A percentile compares a stretch with the other conserved stretches of the same genome.
Conservation (phyloP, 2,113 vertebrate genomes). For the Eupsittula cactorum region DNA sequence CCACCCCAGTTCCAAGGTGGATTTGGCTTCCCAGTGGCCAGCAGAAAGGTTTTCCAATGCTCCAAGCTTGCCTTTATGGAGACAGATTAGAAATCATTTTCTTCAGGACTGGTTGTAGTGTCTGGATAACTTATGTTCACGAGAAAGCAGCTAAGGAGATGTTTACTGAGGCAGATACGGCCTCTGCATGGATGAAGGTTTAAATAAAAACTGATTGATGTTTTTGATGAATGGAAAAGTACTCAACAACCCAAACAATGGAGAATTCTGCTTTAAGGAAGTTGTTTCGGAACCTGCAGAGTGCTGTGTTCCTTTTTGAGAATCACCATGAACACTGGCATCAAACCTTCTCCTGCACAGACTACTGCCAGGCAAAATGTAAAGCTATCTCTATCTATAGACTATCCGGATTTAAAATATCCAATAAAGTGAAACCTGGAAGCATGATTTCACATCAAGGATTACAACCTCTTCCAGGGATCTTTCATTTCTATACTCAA, state of each 20-base stretch:
- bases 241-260: slow-evolving; percentile 4
- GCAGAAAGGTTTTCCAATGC: not conserved
- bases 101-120: not conserved
- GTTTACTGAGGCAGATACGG: not conserved
- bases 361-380: not conserved
- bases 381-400: not conserved
- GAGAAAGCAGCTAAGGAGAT: slow-evolving; percentile 13
- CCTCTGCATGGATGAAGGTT: slow-evolving; percentile 20
- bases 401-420: not conserved
- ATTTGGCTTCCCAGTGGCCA: not conserved
- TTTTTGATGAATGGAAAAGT: slow-evolving; percentile 32
- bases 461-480: not conserved
- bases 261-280: not conserved
- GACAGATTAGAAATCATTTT: not conserved
- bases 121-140: not conserved
- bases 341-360: not conserved
- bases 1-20: not conserved
- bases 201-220: slow-evolving; percentile 55
- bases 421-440: not conserved
- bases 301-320: not conserved
- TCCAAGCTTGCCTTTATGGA: not conserved
- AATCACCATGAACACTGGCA: not conserved
- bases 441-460: not conserved
- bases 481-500: not conserved
- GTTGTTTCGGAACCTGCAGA: not conserved